phyloP scores from a whole-genome alignment of 2,797 vertebrate species.

The Centropyge bicolor region DNA sequence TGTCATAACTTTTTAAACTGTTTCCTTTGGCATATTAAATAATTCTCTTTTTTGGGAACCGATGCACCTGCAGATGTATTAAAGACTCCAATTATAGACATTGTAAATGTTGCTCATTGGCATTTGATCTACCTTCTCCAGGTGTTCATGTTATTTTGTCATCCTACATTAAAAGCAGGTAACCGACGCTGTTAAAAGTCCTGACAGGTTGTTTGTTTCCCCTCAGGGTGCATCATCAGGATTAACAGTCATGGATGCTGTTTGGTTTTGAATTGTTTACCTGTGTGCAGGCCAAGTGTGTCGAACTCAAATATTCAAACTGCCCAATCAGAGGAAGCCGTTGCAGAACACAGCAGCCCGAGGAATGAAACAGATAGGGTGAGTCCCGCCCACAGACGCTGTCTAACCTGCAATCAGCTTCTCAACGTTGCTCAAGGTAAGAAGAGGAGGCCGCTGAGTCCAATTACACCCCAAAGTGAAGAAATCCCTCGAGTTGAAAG shows the following conservation, averaged over 20 bases:
- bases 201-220: conserved; percentile 24
- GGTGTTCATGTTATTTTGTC: background rate
- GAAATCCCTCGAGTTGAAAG: conserved; percentile 15
- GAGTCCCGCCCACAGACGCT: conserved; percentile 35
- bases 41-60: background rate
- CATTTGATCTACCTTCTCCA: background rate
- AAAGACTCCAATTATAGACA: background rate
- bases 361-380: conserved; percentile 55
- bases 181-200: background rate
- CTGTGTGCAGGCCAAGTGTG: conserved; percentile 37
- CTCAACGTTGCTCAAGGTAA: conserved; percentile 11
- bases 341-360: conserved; percentile 2
- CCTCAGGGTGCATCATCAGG: conserved; percentile 33
- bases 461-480: conserved; percentile 34
- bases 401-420: conserved; percentile 49
- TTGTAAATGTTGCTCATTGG: background rate
- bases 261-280: conserved; percentile 48
- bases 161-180: background rate
- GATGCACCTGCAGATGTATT: background rate
- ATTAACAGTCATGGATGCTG: conserved; percentile 36
- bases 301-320: conserved; percentile 65
- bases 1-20: background rate
- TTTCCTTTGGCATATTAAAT: background rate
- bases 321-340: conserved; percentile 58
- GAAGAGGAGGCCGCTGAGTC: conserved; percentile 17